These are phyloP conservation scores for Megastigmus dorsalis DNA, from an alignment of 2,888 invertebrate genomes.

Conservation along the genomic window DNA sequence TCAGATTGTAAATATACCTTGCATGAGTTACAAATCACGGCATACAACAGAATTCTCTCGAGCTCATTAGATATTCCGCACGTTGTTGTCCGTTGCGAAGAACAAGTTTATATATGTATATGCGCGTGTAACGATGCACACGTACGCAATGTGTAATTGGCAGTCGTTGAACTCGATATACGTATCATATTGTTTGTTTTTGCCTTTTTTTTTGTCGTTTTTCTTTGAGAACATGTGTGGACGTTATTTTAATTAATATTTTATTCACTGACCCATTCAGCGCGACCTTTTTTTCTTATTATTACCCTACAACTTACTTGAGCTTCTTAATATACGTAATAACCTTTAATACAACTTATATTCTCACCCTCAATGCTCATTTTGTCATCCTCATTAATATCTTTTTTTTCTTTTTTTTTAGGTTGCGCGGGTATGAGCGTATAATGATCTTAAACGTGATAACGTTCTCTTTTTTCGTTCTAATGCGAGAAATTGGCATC, in stretches of 20 bases:
- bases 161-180: conserved; percentile 52
- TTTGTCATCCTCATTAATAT: no score
- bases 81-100: conserved; percentile 33
- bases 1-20: conserved; percentile 46
- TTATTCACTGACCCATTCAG: conserved; percentile 31
- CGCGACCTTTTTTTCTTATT: conserved; percentile 7
- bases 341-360: conserved; percentile 50
- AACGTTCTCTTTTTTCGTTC: background rate
- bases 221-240: conserved; percentile 29
- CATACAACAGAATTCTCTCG: conserved; percentile 42
- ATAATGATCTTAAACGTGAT: conserved; percentile 36
- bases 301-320: conserved; percentile 43
- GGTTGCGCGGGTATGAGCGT: conserved; percentile 32
- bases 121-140: conserved; percentile 24
- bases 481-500: conserved; percentile 30
- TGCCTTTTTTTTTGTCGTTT: conserved; percentile 7
- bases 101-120: conserved; percentile 41
- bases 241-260: conserved; percentile 46
- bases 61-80: conserved; percentile 47
- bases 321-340: conserved; percentile 45
- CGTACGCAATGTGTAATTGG: conserved; percentile 46
- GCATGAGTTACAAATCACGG: conserved; percentile 44
- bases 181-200: conserved; percentile 31
- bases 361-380: conserved; percentile 37
- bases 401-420: conserved; percentile 13